Evolutionary conservation across 2,888 invertebrate genomes (phyloP).

Genomic region (Meteorus colon): DNA sequence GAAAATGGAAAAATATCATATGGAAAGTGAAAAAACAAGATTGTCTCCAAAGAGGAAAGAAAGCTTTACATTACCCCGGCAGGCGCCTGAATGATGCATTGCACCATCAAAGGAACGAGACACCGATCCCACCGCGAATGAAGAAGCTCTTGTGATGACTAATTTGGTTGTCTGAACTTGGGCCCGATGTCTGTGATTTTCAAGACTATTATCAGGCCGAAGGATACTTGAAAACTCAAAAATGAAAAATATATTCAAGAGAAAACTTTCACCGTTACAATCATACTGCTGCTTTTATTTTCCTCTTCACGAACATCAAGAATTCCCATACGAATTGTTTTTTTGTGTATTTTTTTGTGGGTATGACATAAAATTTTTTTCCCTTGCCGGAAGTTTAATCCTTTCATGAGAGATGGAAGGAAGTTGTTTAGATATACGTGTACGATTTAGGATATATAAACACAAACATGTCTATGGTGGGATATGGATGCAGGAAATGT

Average conservation of each 20-base stretch:
- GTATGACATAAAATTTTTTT: constrained; percentile 34
- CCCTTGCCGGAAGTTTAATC: constrained; percentile 49
- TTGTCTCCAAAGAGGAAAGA: constrained; percentile 13
- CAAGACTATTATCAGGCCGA: constrained; percentile 17
- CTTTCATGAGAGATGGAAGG: constrained; percentile 36
- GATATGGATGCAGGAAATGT: constrained; percentile 25
- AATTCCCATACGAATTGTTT: not conserved
- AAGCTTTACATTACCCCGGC: constrained; percentile 30
- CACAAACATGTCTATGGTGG: constrained; percentile 3
- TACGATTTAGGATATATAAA: constrained; percentile 50
- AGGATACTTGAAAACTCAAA: constrained; percentile 33
- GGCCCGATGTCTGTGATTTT: constrained; percentile 33
- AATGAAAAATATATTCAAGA: not conserved
- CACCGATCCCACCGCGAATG: constrained; percentile 55
- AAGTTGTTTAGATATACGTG: constrained; percentile 43
- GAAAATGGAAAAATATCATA: not conserved
- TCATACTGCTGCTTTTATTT: not conserved
- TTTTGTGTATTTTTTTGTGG: constrained; percentile 4
- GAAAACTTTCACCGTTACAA: not conserved
- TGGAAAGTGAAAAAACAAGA: constrained; percentile 35
- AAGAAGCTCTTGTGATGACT: constrained; percentile 56
- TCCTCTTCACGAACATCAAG: not conserved
- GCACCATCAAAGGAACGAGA: constrained; percentile 54
- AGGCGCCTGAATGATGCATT: constrained; percentile 23
- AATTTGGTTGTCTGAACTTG: constrained; percentile 58